Evolutionary conservation across 1,140 invertebrate species (phyloP), one percentile per base, ranked within the genome.

Genomic region (Atopsyche davidsoni): DNA sequence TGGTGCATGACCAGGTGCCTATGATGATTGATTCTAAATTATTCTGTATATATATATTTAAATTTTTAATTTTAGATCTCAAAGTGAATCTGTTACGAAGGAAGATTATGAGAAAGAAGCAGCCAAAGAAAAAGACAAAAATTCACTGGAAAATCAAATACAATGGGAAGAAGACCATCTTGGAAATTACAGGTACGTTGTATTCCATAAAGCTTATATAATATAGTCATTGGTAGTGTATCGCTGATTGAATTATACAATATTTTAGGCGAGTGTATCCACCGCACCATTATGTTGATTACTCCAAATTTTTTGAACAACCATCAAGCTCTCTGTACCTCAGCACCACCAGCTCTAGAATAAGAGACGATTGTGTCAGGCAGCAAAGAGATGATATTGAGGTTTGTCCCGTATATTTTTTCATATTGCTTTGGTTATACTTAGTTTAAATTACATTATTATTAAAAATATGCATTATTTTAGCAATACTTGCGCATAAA

Each of bases 121-220:
- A 11, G 25, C 19, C 2, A 54, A 51, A 51, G 56, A 57, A 4
- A 66, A 72, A 32, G 46, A 51, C 32, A 73, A 70, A 57, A 68
- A 62, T 45, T 66, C 70, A 1, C 67, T 75, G 65, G 69, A 80
- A 34, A 78, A 76, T 42, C 83, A 87, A 61, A 79, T 83, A 51
- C 73, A 79, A 57, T 90, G 86, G 81, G 88, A 91, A 64, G 77
- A 82, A 58, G 73, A 78, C 22, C 83, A 90, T 64, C 71, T 86
- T 58, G 90, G 90, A 6, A 83, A 86, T 58, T 89, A 81, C 61
- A 72, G 83, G 58, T 74, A 76, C 14, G 14, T n/a, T 13, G 14
- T 36, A 16, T 36, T 36, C 34, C 9, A 16, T 36, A 14, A 36
- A 16, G 11, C 13, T 41, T 21, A 34, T 13, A 2, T 24, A 24